Evolutionary conservation across 2,797 vertebrate species (phyloP).

Genomic region (Chromis chromis): DNA sequence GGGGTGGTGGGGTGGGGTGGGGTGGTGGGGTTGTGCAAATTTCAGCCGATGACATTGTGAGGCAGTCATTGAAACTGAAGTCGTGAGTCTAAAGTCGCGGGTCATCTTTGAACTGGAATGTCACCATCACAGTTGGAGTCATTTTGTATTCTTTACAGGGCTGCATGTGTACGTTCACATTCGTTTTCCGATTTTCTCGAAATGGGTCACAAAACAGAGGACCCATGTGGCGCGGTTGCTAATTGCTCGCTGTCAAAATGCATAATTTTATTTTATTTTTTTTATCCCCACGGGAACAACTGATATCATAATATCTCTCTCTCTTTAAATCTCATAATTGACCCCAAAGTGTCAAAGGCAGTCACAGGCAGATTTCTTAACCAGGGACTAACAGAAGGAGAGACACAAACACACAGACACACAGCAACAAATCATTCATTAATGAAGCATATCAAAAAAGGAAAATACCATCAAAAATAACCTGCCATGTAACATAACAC

Average conservation of each 20-base stretch:
- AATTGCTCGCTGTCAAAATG: constrained; percentile 41
- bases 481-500: constrained; percentile 39
- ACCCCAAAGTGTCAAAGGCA: constrained; percentile 73
- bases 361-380: constrained; percentile 74
- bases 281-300: constrained; percentile 1
- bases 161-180: constrained; percentile 51
- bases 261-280: constrained; percentile 8
- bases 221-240: constrained; percentile 16
- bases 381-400: constrained; percentile 53
- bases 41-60: constrained; percentile 74
- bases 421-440: constrained; percentile 47
- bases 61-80: constrained; percentile 73
- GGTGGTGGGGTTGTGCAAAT: constrained; percentile 76
- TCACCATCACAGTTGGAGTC: constrained; percentile 70
- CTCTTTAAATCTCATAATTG: constrained; percentile 45
- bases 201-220: constrained; percentile 20
- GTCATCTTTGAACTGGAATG: constrained; percentile 80
- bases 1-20: neutral
- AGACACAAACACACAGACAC: constrained; percentile 27
- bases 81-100: constrained; percentile 51
- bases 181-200: constrained; percentile 37
- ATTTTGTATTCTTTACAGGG: constrained; percentile 57
- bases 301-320: constrained; percentile 25
- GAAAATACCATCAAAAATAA: constrained; percentile 37
- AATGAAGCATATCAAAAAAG: constrained; percentile 48